Conservation (phyloP, 53 echinoderm and acorn worm species). For the Paracentrotus lividus region DNA sequence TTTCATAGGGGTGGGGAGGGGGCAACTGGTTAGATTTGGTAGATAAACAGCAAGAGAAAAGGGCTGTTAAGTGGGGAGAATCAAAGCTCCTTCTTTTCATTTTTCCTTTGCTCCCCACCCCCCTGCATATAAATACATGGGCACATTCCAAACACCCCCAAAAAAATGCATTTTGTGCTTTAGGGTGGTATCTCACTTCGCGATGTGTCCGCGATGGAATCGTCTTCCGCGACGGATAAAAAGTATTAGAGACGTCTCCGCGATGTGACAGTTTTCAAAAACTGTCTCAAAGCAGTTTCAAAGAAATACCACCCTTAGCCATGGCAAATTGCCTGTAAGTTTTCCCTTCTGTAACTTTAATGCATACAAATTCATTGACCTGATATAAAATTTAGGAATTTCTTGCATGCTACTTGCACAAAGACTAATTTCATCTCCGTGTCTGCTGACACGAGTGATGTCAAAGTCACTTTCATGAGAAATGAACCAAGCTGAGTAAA, state of each 20-base stretch:
- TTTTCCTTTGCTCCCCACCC: too few relatives aligned
- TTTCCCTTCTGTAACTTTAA: not conserved
- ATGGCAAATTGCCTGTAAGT: not conserved
- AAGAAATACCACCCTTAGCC: not conserved
- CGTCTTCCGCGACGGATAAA: too few relatives aligned
- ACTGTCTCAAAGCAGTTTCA: too few relatives aligned
- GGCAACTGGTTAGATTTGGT: not conserved
- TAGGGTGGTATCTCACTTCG: too few relatives aligned
- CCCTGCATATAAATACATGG: not conserved
- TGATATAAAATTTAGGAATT: not conserved
- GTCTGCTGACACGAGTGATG: not conserved
- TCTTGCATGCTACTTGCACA: not conserved
- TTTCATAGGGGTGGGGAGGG: not conserved
- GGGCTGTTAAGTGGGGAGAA: too few relatives aligned
- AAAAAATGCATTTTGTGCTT: not conserved
- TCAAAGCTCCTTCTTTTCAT: not conserved
- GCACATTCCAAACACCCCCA: not conserved
- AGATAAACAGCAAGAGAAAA: too few relatives aligned
- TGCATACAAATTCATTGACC: not conserved
- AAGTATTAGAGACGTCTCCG: too few relatives aligned
- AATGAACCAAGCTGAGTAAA: conserved; percentile 11
- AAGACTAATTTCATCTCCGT: not conserved
- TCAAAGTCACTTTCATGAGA: not conserved
- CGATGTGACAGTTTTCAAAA: too few relatives aligned
- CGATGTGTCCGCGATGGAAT: too few relatives aligned